Percentiles rank a stretch among this genome's conserved stretches.
phyloP scores from a whole-genome alignment of 2,888 invertebrate genomes.

The Blastobasis adustella region DNA sequence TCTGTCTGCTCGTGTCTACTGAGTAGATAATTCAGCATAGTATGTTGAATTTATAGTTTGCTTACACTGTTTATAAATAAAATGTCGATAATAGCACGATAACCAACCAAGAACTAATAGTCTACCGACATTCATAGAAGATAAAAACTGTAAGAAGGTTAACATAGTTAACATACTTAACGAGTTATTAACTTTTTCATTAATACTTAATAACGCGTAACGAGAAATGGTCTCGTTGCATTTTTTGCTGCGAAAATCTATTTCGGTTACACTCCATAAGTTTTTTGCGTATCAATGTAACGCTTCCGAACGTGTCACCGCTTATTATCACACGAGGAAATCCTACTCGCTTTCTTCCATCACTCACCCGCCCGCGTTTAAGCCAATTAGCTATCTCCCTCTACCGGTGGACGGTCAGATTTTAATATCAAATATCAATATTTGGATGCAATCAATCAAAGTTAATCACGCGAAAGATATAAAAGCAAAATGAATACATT shows the following conservation, averaged over 20 bases:
- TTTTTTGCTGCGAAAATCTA: not conserved
- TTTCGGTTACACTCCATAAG: not conserved
- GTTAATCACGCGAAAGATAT: slow-evolving; percentile 73
- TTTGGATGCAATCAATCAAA: slow-evolving; percentile 73
- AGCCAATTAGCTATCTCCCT: slow-evolving; percentile 27
- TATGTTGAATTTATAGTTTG: too few relatives aligned
- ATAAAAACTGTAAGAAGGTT: too few relatives aligned
- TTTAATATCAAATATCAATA: slow-evolving; percentile 68
- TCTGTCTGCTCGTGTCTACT: too few relatives aligned
- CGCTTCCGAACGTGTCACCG: slow-evolving; percentile 38
- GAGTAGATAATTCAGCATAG: too few relatives aligned
- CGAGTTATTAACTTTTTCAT: too few relatives aligned
- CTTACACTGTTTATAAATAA: too few relatives aligned
- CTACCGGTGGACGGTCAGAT: slow-evolving; percentile 29
- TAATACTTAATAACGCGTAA: too few relatives aligned
- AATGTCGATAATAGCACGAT: too few relatives aligned
- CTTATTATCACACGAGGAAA: slow-evolving; percentile 41
- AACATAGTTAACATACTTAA: too few relatives aligned
- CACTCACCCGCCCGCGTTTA: slow-evolving; percentile 20
- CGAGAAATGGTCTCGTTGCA: too few relatives aligned
- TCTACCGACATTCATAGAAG: too few relatives aligned
- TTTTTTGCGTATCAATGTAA: slow-evolving; percentile 16
- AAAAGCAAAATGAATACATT: slow-evolving; percentile 71
- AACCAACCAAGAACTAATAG: too few relatives aligned
- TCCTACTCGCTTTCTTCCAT: slow-evolving; percentile 8